These are phyloP conservation scores for Agonum fuliginosum DNA, from an alignment of 2,888 invertebrate species.

Conservation along the genomic window DNA sequence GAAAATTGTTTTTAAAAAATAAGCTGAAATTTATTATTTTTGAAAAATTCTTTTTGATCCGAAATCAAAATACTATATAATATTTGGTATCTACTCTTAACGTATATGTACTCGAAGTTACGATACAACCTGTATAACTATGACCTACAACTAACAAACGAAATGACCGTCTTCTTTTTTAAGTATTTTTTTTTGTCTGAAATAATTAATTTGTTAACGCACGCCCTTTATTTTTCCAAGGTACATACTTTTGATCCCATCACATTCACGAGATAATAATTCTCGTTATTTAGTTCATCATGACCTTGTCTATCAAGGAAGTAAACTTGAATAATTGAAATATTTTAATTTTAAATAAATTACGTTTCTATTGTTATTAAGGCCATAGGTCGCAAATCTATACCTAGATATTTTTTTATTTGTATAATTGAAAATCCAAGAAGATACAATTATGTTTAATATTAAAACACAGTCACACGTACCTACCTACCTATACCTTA, in stretches of 20 bases:
- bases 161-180: background rate
- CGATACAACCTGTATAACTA: too few species aligned
- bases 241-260: background rate
- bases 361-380: slow-evolving; percentile 28
- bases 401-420: background rate
- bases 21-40: too few species aligned
- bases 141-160: slow-evolving; percentile 17
- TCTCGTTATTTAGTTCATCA: slow-evolving; percentile 5
- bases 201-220: background rate
- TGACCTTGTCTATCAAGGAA: slow-evolving; percentile 37
- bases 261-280: background rate
- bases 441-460: too few species aligned
- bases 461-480: too few species aligned
- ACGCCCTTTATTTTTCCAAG: slow-evolving; percentile 9
- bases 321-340: slow-evolving; percentile 23
- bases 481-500: too few species aligned
- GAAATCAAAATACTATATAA: too few species aligned
- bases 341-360: slow-evolving; percentile 34
- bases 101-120: too few species aligned
- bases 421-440: too few species aligned
- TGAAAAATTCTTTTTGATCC: too few species aligned
- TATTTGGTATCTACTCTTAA: too few species aligned
- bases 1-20: too few species aligned
- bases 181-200: background rate
- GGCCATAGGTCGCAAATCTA: background rate